Base-by-base conservation (phyloP, 2,113 vertebrate species). In the Spea bombifrons region DNA sequence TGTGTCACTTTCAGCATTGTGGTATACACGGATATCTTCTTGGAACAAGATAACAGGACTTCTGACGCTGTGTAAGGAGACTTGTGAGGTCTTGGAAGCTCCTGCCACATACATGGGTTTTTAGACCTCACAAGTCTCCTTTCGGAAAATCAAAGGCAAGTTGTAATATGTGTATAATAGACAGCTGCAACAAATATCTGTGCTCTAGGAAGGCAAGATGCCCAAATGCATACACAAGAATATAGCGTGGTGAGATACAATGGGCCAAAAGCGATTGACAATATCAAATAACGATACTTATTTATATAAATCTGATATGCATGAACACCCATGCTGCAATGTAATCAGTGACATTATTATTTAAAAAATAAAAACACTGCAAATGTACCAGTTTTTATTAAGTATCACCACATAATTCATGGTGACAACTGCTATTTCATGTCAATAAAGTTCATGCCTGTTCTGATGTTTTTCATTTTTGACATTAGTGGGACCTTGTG, bases 151-250 rank as follows among this genome's bases (percentile, higher is more conserved):
- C 69, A 65, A 50, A 72, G 76, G 65, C 59, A 30, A 72, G 76
- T 59, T 66, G 65, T 66, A 73, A 48, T 50, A 55, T 63, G 75
- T 79, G 59, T 66, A 73, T 57, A 72, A 16, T 3, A 45, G 50
- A 79, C 76, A 79, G 76, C 76, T 79, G 76, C 70, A 66, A 66
- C 7, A 66, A 73, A 73, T 57, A 66, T 50, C 70, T 66, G 52
- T 7, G 15, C 43, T 48, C 66, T 15, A 15, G 17, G 48, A 71
- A 66, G 69, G 61, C 69, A 72, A 49, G 7, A 44, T 73, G 69
- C 49, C 75, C 75, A 49, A 70, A 49, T 16, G 2, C 61, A 16
- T 5, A 13, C 8, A 12, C 15, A 59, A 13, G 10, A 59, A 59
- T 13, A 59, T 59, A 13, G 55, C 9, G 15, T 30, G 30, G 30